Base-by-base conservation (phyloP, 1,140 invertebrate genomes). In the Planococcus citri region DNA sequence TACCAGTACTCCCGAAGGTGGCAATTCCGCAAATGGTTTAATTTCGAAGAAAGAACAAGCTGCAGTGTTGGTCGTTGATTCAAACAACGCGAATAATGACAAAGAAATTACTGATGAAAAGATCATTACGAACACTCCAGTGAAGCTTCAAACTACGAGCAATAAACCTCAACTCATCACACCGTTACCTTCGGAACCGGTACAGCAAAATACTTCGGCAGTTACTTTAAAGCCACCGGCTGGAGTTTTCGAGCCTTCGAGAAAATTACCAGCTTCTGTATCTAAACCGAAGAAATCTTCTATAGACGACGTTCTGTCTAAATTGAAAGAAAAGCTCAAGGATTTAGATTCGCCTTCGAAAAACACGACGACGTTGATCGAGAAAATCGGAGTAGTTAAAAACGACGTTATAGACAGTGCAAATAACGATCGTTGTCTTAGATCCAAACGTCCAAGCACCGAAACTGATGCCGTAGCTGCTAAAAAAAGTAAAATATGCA, bases 401-500 rank as follows among this genome's bases (percentile, higher is more conserved):
- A 9, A 51, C 2, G 68, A 70, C 21, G 57, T 37, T 4, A n/a
- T n/a, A n/a, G 33, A 64, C 8, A 60, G 22, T 10, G 33, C 37
- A 1, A 51, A 27, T 70, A 27, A 64, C 20, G 60, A 37, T 38
- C n/a, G 27, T 69, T 12, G 9, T 1, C 25, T 51, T 20, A 38
- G 64, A 20, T 22, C 68, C 24, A 71, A 69, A 69, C 68, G 37
- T 10, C 25, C 27, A 25, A 69, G 22, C 20, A 29, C 27, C 58
- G 74, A 75, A 33, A 51, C 70, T 21, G 79, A 81, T n/a, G n/a
- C n/a, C 17, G 78, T 77, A 33, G 79, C 79, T 0, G 77, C 77
- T 3, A 78, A 82, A 24, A 83, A 83, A 71, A 79, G 80, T 71
- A 83, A 83, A 73, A 80, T 83, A 29, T 79, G 83, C 0, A 80